Base-by-base conservation (phyloP, 2,888 invertebrate genomes). In the Pseudeuparius sepicola region DNA sequence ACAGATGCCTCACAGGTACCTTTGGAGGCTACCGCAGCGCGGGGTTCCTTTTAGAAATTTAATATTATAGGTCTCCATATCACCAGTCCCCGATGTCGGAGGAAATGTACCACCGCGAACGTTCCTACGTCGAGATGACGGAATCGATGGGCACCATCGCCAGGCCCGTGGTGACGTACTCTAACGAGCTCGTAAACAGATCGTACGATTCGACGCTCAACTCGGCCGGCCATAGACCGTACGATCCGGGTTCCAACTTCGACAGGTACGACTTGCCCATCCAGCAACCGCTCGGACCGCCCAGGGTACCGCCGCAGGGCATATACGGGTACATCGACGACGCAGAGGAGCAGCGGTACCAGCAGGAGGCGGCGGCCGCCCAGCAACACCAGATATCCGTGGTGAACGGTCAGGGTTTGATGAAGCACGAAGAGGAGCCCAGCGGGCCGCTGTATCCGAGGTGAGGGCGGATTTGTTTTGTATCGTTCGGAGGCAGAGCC, bases 371-470 rank as follows among this genome's bases (percentile, higher is more conserved):
- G 45, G 54, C 61, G 1, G 63, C 59, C 49, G 53, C 52, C 18
- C 68, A 68, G 35, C 62, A 63, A 32, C 67, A 69, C 48, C 70
- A 69, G 45, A 65, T 69, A 57, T 66, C 64, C 2, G 65, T 67
- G 62, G 63, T 65, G 53, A 52, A 53, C 29, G 38, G 75, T 67
- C 66, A 66, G 18, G 64, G 63, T 2, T 64, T 69, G 63, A 68
- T 71, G 73, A 84, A 85, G 63, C 74, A 77, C 13, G 85, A 85
- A 60, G 54, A 56, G 16, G 80, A 81, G 50, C 69, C 76, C 51
- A 70, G 74, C 41, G 79, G 78, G 34, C 82, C 83, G 11, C 70
- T 82, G 37, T 83, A 83, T 60, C 83, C 83, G 46, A 73, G 77
- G 78, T 77, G 65, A 52, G 34, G 9, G 7, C 20, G n/a, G n/a